These are phyloP conservation scores for Microtus richardsoni DNA, from an alignment of 2,113 vertebrate species.

Conservation along the genomic window DNA sequence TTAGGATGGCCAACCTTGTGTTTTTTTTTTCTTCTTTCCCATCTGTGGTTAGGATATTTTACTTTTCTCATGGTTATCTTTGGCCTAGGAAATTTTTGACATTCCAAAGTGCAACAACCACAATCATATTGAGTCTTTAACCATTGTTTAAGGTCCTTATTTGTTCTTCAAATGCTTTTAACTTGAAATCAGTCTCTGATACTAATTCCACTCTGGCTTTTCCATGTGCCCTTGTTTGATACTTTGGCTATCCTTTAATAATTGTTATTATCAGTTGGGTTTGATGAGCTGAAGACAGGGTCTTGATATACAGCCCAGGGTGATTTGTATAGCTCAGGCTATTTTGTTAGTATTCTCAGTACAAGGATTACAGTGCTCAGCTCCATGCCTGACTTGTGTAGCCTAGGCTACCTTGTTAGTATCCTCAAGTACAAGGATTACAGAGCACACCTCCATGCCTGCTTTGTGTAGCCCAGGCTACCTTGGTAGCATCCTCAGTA, in stretches of 20 bases:
- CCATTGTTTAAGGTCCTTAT: no score
- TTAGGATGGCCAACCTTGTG: no score
- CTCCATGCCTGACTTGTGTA: neutral
- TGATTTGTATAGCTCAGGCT: neutral
- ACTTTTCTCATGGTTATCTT: neutral
- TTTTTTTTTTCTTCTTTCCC: neutral
- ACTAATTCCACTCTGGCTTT: neutral
- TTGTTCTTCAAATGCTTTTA: neutral
- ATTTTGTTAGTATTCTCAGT: neutral
- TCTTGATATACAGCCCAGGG: neutral
- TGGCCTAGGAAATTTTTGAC: neutral
- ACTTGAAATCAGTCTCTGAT: neutral
- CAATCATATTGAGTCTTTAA: neutral
- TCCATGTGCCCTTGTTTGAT: neutral
- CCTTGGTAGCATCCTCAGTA: neutral
- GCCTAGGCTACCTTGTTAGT: neutral
- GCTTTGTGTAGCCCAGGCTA: neutral
- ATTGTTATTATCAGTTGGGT: neutral
- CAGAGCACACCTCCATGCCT: neutral
- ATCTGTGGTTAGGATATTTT: neutral
- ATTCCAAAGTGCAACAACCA: neutral
- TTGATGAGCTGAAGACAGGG: neutral
- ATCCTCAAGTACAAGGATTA: neutral
- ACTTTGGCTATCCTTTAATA: neutral
- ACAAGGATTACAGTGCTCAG: neutral